Evolutionary conservation across 2,113 vertebrate species (phyloP), one percentile per base, ranked within the genome.

Genomic region (Brachyhypopomus occidentalis): DNA sequence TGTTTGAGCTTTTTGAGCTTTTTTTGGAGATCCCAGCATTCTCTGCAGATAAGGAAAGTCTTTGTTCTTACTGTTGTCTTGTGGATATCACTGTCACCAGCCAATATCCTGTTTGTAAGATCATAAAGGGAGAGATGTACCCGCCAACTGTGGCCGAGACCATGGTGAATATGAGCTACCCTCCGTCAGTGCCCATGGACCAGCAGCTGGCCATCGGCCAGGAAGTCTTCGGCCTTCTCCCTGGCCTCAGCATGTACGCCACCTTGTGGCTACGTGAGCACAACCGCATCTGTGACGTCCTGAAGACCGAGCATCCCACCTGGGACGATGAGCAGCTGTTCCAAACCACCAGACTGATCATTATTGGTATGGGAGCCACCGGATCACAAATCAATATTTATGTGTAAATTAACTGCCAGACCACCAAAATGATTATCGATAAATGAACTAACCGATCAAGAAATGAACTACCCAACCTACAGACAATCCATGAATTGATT

Each of bases 311-410:
- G 0, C 97, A 98, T 70, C 96, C 97, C 0, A 95, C 92, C 70
- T 99, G 97, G 97, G 91, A 82, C 0, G 97, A 99, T 0, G 97
- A 99, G 87, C 97, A 98, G 90, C 95, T 99, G 59, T 99, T 98
- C 91, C 97, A 99, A 90, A 99, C 97, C 0, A 34, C 96, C 1
- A 92, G 97, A 38, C 96, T 99, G 87, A 93, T 99, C 84, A 94
- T 99, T 71, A 98, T 97, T 3, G 97, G 97, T 99, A 90, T 93
- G 1, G 7, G 45, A 52, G 14, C 45, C 12, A 41, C 2, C 41
- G 5, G 45, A 14, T 11, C 14, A 3, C 41, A 1, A 45, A 52
- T 52, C 30, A 30, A 30, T 30, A 30, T 30, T 30, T 52, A 14
- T 52, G 8, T 52, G 12, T 52, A 52, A 14, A 52, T 52, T 0